Evolutionary conservation across 1,140 invertebrate species (phyloP), one percentile per base, ranked within the genome.

Genomic region (Procambarus clarkii): DNA sequence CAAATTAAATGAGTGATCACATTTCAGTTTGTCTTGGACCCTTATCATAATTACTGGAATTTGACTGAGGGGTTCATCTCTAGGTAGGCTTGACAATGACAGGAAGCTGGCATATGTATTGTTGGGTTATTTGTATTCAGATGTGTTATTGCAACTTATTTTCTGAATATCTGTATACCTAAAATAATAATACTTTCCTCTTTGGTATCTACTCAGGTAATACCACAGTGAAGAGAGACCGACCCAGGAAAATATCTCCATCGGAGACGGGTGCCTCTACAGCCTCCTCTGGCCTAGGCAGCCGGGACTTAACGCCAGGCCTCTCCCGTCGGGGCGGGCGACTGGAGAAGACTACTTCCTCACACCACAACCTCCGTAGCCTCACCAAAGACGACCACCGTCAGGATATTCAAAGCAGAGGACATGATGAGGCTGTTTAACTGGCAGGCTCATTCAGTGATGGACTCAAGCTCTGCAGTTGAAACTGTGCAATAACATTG

Each of bases 321-420:
- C 87, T 89, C n/a, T 82, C 87, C 24, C 87, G 87, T 3, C 54
- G 79, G 44, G 87, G 79, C 34, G 80, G 79, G 46, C 48, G 80
- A 48, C 48, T 89, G 44, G 87, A 89, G n/a, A 81, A 83, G 45
- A 89, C 87, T 18, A 71, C 80, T n/a, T 82, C 87, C 9, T 89
- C 87, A 48, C 80, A 89, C 45, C 87, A 89, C 69, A 89, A 89
- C n/a, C 80, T 89, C 45, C 87, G 87, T 48, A 89, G 79, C 58
- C 34, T 89, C 3, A 45, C 87, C 15, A 89, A 34, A 54, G 78
- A 80, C n/a, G 87, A 89, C 64, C 58, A 89, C 24, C 64, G 50
- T 3, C 64, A n/a, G 34, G 87, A 89, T 18, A 34, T 83, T 21
- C 69, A 54, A 4, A 60, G 21, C 44, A 89, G 50, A 76, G 80